Percentiles rank a stretch among this genome's conserved stretches.
These are phyloP conservation scores for Microctonus hyperodae DNA, from an alignment of 2,888 invertebrate genomes.

Conservation along the genomic window DNA sequence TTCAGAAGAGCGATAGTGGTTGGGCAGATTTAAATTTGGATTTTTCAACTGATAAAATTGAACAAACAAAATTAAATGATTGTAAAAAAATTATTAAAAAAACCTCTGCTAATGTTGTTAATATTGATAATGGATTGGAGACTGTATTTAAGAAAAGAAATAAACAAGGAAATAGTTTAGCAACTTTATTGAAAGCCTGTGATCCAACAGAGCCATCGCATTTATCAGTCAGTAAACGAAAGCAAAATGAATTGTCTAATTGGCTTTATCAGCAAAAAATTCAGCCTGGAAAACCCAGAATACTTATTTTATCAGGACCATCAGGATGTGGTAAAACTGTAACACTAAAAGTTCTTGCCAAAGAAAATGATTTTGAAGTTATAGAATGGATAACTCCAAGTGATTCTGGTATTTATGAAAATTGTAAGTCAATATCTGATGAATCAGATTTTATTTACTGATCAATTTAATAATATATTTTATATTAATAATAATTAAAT, in stretches of 20 bases:
- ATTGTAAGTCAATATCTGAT: slow-evolving; percentile 50
- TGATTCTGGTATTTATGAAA: slow-evolving; percentile 71
- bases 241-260: slow-evolving; percentile 54
- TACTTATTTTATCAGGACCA: slow-evolving; percentile 79
- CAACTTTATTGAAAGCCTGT: slow-evolving; percentile 49
- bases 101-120: not conserved
- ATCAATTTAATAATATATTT: too few species aligned
- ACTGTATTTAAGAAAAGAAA: slow-evolving; percentile 25
- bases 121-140: slow-evolving; percentile 8
- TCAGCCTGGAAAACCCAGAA: slow-evolving; percentile 46
- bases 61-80: not conserved
- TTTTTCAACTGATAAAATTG: slow-evolving; percentile 19
- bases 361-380: slow-evolving; percentile 69
- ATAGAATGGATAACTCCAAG: slow-evolving; percentile 86
- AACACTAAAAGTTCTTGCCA: slow-evolving; percentile 73
- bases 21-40: slow-evolving; percentile 33
- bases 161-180: slow-evolving; percentile 43
- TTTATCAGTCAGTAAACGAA: slow-evolving; percentile 55
- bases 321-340: slow-evolving; percentile 87
- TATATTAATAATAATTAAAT: too few species aligned
- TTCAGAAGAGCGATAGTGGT: slow-evolving; percentile 27
- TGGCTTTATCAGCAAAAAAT: too few species aligned
- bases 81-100: slow-evolving; percentile 10
- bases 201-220: slow-evolving; percentile 50
- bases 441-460: too few species aligned